A percentile compares a stretch with the other conserved stretches of the same genome.
Conservation (phyloP, 2,888 invertebrate species). For the Lomographa bimaculata region DNA sequence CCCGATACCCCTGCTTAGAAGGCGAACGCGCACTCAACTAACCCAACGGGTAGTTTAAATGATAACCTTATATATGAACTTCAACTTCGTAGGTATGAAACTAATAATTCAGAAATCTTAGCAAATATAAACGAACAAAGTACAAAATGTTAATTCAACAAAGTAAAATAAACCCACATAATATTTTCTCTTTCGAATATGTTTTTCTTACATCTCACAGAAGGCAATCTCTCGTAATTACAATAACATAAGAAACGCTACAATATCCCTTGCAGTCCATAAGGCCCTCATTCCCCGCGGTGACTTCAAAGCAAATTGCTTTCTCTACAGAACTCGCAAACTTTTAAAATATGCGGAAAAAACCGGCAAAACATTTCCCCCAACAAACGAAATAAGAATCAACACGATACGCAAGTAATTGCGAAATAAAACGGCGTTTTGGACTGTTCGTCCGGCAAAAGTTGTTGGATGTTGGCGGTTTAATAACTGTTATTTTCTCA, state of each 20-base stretch:
- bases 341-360: slow-evolving; percentile 52
- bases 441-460: slow-evolving; percentile 24
- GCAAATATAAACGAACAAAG: too few species aligned
- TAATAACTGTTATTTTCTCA: slow-evolving; percentile 20
- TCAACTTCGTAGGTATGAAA: too few species aligned
- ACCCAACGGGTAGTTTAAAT: too few species aligned
- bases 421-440: slow-evolving; percentile 27
- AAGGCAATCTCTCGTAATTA: slow-evolving; percentile 8
- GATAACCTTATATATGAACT: too few species aligned
- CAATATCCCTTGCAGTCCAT: slow-evolving; percentile 15
- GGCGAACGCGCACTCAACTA: too few species aligned
- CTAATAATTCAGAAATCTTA: too few species aligned
- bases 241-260: slow-evolving; percentile 4
- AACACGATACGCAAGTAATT: slow-evolving; percentile 35
- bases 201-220: too few species aligned
- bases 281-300: slow-evolving; percentile 27
- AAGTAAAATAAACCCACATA: too few species aligned
- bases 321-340: slow-evolving; percentile 41
- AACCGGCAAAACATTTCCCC: slow-evolving; percentile 30
- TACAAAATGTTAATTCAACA: too few species aligned
- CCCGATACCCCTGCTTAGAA: too few species aligned
- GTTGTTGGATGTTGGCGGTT: slow-evolving; percentile 22
- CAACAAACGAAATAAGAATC: slow-evolving; percentile 47
- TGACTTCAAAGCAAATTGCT: slow-evolving; percentile 56
- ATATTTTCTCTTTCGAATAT: too few species aligned